Percentiles rank a stretch among this genome's conserved stretches.
Evolutionary conservation across 2,888 invertebrate species (phyloP).

Genomic region (Selenia dentaria): DNA sequence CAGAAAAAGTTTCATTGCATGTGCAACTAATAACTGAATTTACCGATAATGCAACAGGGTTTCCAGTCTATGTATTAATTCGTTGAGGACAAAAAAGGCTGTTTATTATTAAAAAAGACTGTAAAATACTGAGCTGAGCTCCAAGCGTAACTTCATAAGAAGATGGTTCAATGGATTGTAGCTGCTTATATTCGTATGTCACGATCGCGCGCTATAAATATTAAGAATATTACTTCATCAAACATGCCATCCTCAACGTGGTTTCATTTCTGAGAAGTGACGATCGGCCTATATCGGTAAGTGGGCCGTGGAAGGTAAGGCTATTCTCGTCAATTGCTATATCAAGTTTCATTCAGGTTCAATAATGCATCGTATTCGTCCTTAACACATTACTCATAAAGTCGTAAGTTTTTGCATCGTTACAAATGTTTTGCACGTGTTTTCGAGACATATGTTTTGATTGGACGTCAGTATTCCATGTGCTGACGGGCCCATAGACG

Average conservation of each 20-base stretch:
- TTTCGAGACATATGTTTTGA: neutral
- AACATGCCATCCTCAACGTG: neutral
- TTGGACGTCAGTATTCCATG: constrained; percentile 9
- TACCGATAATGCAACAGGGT: too few species aligned
- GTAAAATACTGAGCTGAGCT: too few species aligned
- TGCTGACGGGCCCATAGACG: constrained; percentile 3
- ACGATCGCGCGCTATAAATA: neutral
- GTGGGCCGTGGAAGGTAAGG: constrained; percentile 21
- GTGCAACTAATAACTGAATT: too few species aligned
- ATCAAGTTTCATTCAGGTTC: constrained; percentile 17
- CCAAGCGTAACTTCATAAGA: too few species aligned
- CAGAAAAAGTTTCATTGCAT: too few species aligned
- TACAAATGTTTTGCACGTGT: constrained; percentile 10
- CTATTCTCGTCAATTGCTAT: constrained; percentile 22
- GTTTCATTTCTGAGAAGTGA: constrained; percentile 20
- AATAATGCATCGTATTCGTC: neutral
- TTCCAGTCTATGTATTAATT: too few species aligned
- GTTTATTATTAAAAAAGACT: too few species aligned
- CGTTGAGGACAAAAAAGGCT: too few species aligned
- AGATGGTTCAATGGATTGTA: too few species aligned
- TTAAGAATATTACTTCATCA: neutral
- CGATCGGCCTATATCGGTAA: constrained; percentile 13
- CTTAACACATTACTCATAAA: neutral
- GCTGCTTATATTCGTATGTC: neutral
- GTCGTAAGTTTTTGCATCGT: constrained; percentile 1